Conservation (phyloP, 2,113 vertebrate genomes). For the Tinamus guttatus region DNA sequence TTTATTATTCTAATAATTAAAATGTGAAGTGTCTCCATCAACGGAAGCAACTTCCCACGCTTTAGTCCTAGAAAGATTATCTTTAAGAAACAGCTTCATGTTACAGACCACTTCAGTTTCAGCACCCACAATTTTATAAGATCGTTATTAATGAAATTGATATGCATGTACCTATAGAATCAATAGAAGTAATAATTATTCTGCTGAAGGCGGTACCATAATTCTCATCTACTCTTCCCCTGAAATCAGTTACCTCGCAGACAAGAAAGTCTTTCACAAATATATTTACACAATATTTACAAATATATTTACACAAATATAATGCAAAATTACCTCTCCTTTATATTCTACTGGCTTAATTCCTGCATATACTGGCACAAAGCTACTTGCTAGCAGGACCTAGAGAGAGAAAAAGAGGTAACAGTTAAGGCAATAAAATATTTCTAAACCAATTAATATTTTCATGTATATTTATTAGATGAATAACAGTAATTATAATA, state of each 20-base stretch:
- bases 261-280: background rate
- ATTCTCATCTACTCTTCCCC: background rate
- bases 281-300: background rate
- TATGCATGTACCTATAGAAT: background rate
- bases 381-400: slow-evolving; percentile 92
- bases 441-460: background rate
- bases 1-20: background rate
- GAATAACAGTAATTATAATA: background rate
- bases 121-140: background rate
- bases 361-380: slow-evolving; percentile 89
- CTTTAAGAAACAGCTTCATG: background rate
- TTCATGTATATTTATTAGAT: background rate
- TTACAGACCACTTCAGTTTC: background rate
- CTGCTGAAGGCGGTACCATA: background rate
- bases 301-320: background rate
- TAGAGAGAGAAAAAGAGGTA: slow-evolving; percentile 25
- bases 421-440: background rate
- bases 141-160: background rate
- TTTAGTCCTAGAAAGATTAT: background rate
- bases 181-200: background rate
- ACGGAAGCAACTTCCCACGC: background rate
- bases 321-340: slow-evolving; percentile 84
- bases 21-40: background rate
- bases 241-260: background rate
- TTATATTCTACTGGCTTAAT: slow-evolving; percentile 85